Evolutionary conservation across 1,140 invertebrate genomes (phyloP), one percentile per base, ranked within the genome.

Genomic region (Temnothorax longispinosus): DNA sequence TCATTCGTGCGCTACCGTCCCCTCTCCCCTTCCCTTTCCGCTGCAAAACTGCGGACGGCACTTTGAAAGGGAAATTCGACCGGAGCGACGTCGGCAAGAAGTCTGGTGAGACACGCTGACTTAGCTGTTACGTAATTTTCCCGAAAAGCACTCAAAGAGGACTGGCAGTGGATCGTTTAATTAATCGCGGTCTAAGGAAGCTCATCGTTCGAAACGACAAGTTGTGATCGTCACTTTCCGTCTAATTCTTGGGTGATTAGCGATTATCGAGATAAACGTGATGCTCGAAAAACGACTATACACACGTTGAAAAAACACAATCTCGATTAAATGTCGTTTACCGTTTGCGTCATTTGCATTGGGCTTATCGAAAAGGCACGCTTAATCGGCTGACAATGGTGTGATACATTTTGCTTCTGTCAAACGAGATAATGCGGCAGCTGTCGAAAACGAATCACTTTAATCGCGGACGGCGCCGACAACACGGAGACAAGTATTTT

Each of bases 31-130:
- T 10, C 32, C 35, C 13, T 18, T 6, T 6, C 38, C 74, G 56
- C 27, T 32, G 15, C 44, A 52, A 54, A 62, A 84, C 41, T 58
- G 56, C 72, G 69, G n/a, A 35, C 41, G 56, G 80, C 41, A 65
- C 41, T 78, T 78, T 67, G 54, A 58, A 86, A 86, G 87, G 65
- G 78, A 81, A 62, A 86, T 86, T 76, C 52, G 41, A 78, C 47
- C 41, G 54, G 50, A 13, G 50, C 52, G 56, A 32, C 47, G 54
- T 11, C 52, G 58, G 10, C 58, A 35, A 27, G 64, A 85, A 76
- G 38, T 10, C 21, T 32, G 2, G 56, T 77, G 65, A 47, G 58
- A 75, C 32, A n/a, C n/a, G 60, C 62, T 60, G 72, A 82, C 52
- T 82, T 82, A 5, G 78, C 65, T 54, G 62, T 69, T 69, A 69